These are phyloP conservation scores for Forbesichthys papilliferus DNA, from an alignment of 2,113 vertebrate genomes.

Conservation along the genomic window DNA sequence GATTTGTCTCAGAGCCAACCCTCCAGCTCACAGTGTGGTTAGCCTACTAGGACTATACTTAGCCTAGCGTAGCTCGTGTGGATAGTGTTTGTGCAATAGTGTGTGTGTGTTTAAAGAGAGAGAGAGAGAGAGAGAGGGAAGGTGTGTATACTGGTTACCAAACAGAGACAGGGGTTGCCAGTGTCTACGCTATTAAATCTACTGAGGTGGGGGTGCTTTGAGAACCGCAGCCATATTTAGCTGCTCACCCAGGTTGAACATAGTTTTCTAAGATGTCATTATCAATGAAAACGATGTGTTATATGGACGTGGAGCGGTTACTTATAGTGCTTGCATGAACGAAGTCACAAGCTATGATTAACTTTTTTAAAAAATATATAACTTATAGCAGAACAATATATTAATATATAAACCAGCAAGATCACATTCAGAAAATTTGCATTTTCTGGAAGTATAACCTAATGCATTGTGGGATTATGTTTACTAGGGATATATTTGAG, in stretches of 20 bases:
- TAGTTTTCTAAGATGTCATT: neutral
- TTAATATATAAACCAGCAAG: too few relatives aligned
- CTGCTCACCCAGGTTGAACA: constrained; percentile 37
- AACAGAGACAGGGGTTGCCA: constrained; percentile 60
- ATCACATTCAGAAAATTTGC: too few relatives aligned
- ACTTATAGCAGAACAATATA: neutral
- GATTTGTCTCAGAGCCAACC: constrained; percentile 51
- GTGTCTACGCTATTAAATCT: constrained; percentile 59
- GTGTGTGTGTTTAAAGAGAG: constrained; percentile 5
- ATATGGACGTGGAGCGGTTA: too few relatives aligned
- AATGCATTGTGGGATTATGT: too few relatives aligned
- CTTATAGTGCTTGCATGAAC: too few relatives aligned
- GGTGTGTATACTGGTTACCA: constrained; percentile 33
- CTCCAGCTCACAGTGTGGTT: constrained; percentile 64
- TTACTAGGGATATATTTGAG: too few relatives aligned
- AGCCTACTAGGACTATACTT: constrained; percentile 63
- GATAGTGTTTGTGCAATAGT: constrained; percentile 29
- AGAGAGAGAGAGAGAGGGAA: neutral
- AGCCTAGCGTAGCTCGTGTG: constrained; percentile 36
- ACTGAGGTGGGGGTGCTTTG: constrained; percentile 50
- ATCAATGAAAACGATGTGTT: neutral
- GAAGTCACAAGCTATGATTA: too few relatives aligned
- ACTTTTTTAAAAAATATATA: too few relatives aligned
- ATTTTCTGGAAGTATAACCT: too few relatives aligned
- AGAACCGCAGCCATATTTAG: constrained; percentile 65